phyloP scores from a whole-genome alignment of 2,113 vertebrate species.

The Stictonetta naevosa region DNA sequence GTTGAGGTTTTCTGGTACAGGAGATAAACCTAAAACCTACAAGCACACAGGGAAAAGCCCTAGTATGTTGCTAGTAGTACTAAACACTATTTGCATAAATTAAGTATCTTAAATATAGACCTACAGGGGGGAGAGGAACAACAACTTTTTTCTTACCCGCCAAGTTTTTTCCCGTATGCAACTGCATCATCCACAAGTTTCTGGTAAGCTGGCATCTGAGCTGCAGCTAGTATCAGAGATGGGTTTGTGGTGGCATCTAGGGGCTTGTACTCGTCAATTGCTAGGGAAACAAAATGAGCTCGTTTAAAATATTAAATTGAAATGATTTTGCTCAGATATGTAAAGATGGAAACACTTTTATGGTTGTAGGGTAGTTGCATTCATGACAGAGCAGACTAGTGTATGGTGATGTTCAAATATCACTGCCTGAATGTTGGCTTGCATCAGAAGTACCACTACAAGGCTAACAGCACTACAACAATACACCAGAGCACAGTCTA shows the following conservation, averaged over 20 bases:
- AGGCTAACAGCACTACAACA: not conserved
- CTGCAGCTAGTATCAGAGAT: conserved; percentile 93
- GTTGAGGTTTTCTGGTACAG: not conserved
- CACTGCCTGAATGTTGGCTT: not conserved
- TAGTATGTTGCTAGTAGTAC: fast-evolving
- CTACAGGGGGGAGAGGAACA: not conserved
- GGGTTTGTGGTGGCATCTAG: conserved; percentile 98
- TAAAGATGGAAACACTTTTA: not conserved
- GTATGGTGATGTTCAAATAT: not conserved
- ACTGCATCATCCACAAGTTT: conserved; percentile 89
- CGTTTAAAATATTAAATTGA: not conserved
- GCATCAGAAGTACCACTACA: not conserved
- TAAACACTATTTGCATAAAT: not conserved
- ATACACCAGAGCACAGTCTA: not conserved
- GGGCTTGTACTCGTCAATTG: conserved; percentile 95
- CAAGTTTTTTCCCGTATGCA: conserved; percentile 85
- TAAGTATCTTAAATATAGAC: not conserved
- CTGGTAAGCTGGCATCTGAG: conserved; percentile 93
- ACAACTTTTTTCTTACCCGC: conserved; percentile 79
- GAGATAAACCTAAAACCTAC: not conserved
- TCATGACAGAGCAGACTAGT: not conserved
- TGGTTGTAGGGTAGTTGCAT: fast-evolving
- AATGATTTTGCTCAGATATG: not conserved
- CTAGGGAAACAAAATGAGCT: conserved; percentile 63
- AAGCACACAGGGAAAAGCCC: not conserved